phyloP scores from a whole-genome alignment of 30 jellyfish, hydroid and myxozoan species.

The Aurelia coerulea region DNA sequence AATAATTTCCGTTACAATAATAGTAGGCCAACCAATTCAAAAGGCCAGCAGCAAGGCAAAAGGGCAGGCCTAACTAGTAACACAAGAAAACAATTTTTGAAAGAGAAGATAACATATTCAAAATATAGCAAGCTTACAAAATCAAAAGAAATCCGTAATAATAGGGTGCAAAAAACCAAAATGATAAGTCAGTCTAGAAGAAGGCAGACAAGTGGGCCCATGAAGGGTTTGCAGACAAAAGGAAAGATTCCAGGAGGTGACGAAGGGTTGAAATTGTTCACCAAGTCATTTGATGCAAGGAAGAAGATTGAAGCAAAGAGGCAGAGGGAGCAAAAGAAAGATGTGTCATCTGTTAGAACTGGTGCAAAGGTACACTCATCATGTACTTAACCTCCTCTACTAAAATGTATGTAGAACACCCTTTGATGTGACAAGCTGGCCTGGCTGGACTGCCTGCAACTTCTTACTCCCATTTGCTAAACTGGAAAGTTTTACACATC shows the following conservation, averaged over 20 bases:
- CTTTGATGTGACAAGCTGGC: no score
- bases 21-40: no score
- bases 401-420: no score
- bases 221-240: slow-evolving; percentile 4
- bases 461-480: no score
- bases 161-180: neutral
- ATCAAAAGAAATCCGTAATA: neutral
- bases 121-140: neutral
- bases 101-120: neutral
- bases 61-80: no score
- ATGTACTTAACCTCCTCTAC: no score
- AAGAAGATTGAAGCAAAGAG: slow-evolving; percentile 64
- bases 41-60: no score
- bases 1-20: no score
- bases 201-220: neutral
- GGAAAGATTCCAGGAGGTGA: neutral
- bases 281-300: slow-evolving; percentile 91
- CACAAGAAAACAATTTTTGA: no score
- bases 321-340: slow-evolving; percentile 13
- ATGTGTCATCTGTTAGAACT: slow-evolving; percentile 2
- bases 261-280: slow-evolving; percentile 46
- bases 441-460: no score
- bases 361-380: slow-evolving; percentile 13
- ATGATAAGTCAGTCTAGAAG: neutral
- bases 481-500: no score